Conservation (phyloP, 2,797 vertebrate species). For the Ambastaia sidthimunki region DNA sequence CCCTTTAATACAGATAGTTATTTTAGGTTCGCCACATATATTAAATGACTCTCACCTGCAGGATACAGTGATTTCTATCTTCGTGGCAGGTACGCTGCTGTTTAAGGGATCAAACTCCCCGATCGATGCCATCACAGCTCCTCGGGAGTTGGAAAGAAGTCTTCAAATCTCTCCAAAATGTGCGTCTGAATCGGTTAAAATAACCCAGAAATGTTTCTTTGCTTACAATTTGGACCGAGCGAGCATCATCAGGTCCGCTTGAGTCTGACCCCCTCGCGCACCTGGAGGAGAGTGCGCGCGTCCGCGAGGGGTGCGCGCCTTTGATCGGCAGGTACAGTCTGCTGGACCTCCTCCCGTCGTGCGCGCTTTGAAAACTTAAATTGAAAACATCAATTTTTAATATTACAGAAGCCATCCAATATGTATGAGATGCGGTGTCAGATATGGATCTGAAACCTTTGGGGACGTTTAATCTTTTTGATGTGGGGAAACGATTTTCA, state of each 20-base stretch:
- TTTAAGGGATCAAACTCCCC: conserved; percentile 86
- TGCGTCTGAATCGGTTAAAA: not conserved
- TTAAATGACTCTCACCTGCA: conserved; percentile 82
- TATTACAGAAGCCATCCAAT: conserved; percentile 42
- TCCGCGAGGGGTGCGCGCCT: conserved; percentile 26
- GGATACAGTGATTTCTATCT: conserved; percentile 92
- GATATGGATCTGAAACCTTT: conserved; percentile 46
- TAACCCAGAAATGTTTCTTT: conserved; percentile 16
- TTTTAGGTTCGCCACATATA: too few species aligned
- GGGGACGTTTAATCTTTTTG: conserved; percentile 42
- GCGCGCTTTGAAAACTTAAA: conserved; percentile 48
- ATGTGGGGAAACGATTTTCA: conserved; percentile 19
- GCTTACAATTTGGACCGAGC: not conserved
- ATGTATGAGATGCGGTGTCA: conserved; percentile 34
- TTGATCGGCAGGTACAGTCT: conserved; percentile 34
- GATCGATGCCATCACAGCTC: conserved; percentile 84
- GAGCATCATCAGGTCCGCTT: conserved; percentile 10
- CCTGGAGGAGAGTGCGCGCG: conserved; percentile 34
- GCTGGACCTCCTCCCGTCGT: conserved; percentile 26
- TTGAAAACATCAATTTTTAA: conserved; percentile 40
- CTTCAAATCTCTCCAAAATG: conserved; percentile 1
- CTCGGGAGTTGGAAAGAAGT: conserved; percentile 37
- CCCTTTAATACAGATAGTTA: not conserved
- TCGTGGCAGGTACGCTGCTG: conserved; percentile 88
- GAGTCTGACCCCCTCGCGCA: conserved; percentile 34